A percentile compares a stretch with the other conserved stretches of the same genome.
These are phyloP conservation scores for Chloroceryle inda DNA, from an alignment of 2,797 vertebrate species.

Conservation along the genomic window DNA sequence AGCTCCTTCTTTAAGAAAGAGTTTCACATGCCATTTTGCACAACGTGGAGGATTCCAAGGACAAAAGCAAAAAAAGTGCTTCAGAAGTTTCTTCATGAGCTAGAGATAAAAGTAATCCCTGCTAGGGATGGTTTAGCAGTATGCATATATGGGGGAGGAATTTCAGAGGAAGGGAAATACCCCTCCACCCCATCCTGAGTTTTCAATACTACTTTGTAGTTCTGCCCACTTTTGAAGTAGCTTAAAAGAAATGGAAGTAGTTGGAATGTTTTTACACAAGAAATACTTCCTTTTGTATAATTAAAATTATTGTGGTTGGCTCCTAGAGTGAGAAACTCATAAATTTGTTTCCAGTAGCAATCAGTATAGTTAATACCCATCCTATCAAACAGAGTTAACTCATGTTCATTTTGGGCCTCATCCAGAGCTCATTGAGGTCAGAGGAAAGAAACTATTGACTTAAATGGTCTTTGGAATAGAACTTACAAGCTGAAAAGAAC, in stretches of 20 bases:
- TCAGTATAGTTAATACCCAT: conserved; percentile 34
- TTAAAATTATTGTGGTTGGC: conserved; percentile 74
- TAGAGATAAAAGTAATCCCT: conserved; percentile 70
- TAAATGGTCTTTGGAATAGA: conserved; percentile 26
- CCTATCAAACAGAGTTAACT: conserved; percentile 34
- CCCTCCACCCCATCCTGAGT: conserved; percentile 67
- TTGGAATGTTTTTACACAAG: conserved; percentile 70
- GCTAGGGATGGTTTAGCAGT: conserved; percentile 62
- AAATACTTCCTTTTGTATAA: conserved; percentile 75
- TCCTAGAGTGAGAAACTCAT: conserved; percentile 39
- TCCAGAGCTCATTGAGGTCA: conserved; percentile 54
- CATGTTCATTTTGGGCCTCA: conserved; percentile 35
- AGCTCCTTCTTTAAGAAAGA: background rate
- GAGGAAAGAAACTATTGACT: conserved; percentile 53
- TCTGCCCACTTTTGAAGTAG: conserved; percentile 74
- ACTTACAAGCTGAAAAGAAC: conserved; percentile 30
- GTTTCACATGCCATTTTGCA: conserved; percentile 2
- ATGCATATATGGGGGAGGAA: conserved; percentile 67
- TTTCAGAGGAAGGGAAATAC: conserved; percentile 75
- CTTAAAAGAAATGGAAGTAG: conserved; percentile 73
- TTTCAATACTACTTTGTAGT: conserved; percentile 69
- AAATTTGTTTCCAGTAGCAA: conserved; percentile 62
- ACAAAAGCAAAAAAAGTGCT: conserved; percentile 36
- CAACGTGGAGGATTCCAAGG: background rate
- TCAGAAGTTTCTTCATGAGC: conserved; percentile 62